A percentile compares a stretch with the other conserved stretches of the same genome.
Evolutionary conservation across 2,888 invertebrate genomes (phyloP).

Genomic region (Diloba caeruleocephala): DNA sequence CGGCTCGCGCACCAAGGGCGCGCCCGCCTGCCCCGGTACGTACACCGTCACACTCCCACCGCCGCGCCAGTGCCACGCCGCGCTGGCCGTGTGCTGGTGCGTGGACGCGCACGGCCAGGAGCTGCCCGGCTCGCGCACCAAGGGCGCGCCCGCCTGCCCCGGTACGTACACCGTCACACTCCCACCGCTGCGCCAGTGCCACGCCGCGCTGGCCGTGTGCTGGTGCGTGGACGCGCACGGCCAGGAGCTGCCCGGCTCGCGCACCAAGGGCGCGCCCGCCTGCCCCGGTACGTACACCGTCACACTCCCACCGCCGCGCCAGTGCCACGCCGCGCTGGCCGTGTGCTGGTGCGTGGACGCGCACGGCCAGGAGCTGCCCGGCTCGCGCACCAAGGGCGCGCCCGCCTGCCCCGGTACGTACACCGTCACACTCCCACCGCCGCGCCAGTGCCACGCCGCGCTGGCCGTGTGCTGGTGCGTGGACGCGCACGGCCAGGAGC

Average conservation of each 20-base stretch:
- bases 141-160: conserved; percentile 83
- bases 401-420: conserved; percentile 71
- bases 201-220: conserved; percentile 95
- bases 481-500: conserved; percentile 96
- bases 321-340: conserved; percentile 96
- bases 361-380: conserved; percentile 96
- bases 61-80: conserved; percentile 95
- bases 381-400: conserved; percentile 93
- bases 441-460: conserved; percentile 96
- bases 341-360: conserved; percentile 98
- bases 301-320: conserved; percentile 94
- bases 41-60: too few species aligned
- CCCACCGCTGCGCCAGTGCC: conserved; percentile 96
- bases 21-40: conserved; percentile 70
- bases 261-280: conserved; percentile 91
- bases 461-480: conserved; percentile 98
- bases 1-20: conserved; percentile 94
- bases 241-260: conserved; percentile 95
- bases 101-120: conserved; percentile 97
- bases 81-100: conserved; percentile 97
- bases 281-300: too few species aligned
- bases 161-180: too few species aligned
- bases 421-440: too few species aligned
- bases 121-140: conserved; percentile 95
- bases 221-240: conserved; percentile 98